Conservation (phyloP, 2,888 invertebrate species). For the Bruchidius siliquastri region DNA sequence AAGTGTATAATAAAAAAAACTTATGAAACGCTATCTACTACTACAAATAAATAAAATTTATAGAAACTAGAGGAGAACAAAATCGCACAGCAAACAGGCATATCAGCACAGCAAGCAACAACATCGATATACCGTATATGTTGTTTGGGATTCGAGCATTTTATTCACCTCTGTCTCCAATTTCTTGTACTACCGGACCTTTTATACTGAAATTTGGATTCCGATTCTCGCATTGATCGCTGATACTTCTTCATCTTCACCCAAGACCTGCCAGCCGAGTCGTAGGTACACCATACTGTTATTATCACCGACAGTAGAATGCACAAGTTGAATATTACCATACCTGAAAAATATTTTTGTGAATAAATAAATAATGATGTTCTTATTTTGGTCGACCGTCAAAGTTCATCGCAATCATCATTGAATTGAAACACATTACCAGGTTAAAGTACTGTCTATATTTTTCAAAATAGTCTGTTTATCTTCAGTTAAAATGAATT, state of each 20-base stretch:
- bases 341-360: slow-evolving; percentile 27
- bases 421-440: no score
- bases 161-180: slow-evolving; percentile 72
- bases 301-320: slow-evolving; percentile 67
- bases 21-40: background rate
- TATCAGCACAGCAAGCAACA: background rate
- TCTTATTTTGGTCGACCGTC: no score
- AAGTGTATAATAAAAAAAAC: background rate
- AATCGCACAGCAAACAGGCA: background rate
- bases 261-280: slow-evolving; percentile 84
- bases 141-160: background rate
- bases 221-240: slow-evolving; percentile 71
- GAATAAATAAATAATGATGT: no score
- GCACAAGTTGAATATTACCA: slow-evolving; percentile 74
- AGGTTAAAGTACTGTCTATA: no score
- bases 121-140: slow-evolving; percentile 6
- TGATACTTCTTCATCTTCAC: slow-evolving; percentile 87
- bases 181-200: slow-evolving; percentile 74
- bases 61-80: background rate
- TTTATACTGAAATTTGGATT: slow-evolving; percentile 70
- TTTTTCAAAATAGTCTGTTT: background rate
- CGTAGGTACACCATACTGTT: slow-evolving; percentile 82
- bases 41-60: background rate
- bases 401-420: no score
- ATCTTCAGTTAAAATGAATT: background rate